Base-by-base conservation (phyloP, 1,140 invertebrate species). In the Copidosoma floridanum region DNA sequence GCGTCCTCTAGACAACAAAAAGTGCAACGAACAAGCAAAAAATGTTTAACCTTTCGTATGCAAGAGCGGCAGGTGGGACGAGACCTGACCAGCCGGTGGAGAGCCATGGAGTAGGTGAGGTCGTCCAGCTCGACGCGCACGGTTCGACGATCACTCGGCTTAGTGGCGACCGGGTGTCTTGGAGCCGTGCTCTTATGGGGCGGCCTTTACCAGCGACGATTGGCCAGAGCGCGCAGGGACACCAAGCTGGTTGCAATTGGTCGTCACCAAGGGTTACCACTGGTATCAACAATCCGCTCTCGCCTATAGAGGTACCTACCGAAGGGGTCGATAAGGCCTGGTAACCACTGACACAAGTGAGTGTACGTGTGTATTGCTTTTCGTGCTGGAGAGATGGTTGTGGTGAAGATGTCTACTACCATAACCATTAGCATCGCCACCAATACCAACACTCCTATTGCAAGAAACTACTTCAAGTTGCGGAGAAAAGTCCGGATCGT, bases 141-240 rank as follows among this genome's bases (percentile, higher is more conserved):
- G 63, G 65, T 73, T 70, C 69, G 67, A 55, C 66, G 70, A 68
- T 63, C 74, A 70, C 69, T 71, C 63, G 65, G 65, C 71, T 72
- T 75, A 76, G 68, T 78, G 76, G 64, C 50, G 69, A 57, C 65
- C 66, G 12, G 52, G 63, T 65, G 70, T 66, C 72, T 71, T 72
- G 73, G 72, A 78, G 75, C 76, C 75, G 71, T 71, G 73, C 76
- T 79, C 77, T 80, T 80, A 79, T 79, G n/a, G n/a, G n/a, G n/a
- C 72, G 29, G 29, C 76, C 64, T 35, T 63, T 79, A 79, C 79
- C 77, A 78, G 57, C 61, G 46, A 54, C 65, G 68, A 61, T 38
- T 65, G 48, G 57, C 38, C 38, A 21, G 16, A 16, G 10, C 40
- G 10, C 14, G 11, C 38, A 69, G 67, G 76, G 73, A 71, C 78